Evolutionary conservation across 2,113 vertebrate genomes (phyloP).

Genomic region (Girardinichthys multiradiatus): DNA sequence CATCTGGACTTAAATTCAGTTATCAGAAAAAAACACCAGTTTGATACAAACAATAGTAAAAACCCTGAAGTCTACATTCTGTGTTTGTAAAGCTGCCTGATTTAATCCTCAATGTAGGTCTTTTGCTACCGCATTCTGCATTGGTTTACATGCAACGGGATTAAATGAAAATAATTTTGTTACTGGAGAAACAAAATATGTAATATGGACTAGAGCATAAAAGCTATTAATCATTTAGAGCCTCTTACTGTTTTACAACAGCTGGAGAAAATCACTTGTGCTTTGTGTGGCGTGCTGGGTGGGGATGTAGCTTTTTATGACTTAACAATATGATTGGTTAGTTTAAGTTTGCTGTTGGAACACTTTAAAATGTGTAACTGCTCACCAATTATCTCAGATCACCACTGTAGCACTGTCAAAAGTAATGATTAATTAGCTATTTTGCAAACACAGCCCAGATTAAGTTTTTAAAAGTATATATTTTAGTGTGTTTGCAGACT

Average conservation of each 20-base stretch:
- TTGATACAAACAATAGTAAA: no score
- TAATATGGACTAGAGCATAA: background rate
- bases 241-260: conserved; percentile 30
- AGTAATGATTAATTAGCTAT: background rate
- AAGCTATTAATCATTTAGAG: conserved; percentile 45
- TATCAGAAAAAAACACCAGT: no score
- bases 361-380: no score
- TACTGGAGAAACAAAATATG: background rate
- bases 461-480: background rate
- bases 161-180: background rate
- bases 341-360: background rate
- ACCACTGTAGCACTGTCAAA: background rate
- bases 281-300: no score
- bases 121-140: conserved; percentile 24
- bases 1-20: no score
- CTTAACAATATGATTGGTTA: background rate
- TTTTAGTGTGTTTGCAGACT: conserved; percentile 1
- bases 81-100: background rate
- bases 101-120: background rate
- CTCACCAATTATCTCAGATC: background rate
- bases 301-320: background rate
- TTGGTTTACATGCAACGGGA: background rate
- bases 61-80: no score
- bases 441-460: background rate
- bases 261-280: no score